Conservation (phyloP, 1,140 invertebrate genomes). For the Conus ventricosus region DNA sequence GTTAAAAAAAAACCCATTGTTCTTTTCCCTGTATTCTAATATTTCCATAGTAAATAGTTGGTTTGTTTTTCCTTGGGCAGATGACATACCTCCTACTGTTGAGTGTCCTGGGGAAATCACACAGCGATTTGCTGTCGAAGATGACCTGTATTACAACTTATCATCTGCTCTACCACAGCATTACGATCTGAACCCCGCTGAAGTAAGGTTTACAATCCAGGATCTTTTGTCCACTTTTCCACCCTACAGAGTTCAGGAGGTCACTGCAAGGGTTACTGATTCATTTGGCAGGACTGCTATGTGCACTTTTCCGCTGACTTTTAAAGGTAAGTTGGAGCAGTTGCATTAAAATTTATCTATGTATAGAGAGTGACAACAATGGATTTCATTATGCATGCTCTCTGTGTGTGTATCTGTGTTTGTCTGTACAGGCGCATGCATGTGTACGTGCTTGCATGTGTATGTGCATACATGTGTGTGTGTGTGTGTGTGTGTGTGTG, state of each 20-base stretch:
- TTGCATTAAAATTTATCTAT: background rate
- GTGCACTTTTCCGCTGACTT: background rate
- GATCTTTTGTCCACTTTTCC: background rate
- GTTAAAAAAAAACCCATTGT: too few relatives aligned
- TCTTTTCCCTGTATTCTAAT: too few relatives aligned
- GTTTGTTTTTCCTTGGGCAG: background rate
- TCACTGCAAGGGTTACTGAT: background rate
- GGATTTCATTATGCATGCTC: background rate
- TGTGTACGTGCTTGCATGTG: background rate
- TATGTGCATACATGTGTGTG: background rate
- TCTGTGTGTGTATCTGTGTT: slow-evolving; percentile 28
- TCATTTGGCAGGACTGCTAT: background rate
- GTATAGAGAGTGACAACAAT: background rate
- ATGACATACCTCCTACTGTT: background rate
- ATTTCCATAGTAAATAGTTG: too few relatives aligned
- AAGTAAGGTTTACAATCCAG: background rate
- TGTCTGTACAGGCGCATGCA: background rate
- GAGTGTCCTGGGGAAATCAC: background rate
- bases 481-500: background rate
- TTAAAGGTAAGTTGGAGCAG: background rate
- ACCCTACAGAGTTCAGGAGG: background rate
- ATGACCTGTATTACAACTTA: background rate
- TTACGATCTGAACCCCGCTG: background rate
- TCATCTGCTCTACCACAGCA: too few relatives aligned
- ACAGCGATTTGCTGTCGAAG: background rate